Evolutionary conservation across 2,113 vertebrate genomes (phyloP).

Genomic region (Perca fluviatilis): DNA sequence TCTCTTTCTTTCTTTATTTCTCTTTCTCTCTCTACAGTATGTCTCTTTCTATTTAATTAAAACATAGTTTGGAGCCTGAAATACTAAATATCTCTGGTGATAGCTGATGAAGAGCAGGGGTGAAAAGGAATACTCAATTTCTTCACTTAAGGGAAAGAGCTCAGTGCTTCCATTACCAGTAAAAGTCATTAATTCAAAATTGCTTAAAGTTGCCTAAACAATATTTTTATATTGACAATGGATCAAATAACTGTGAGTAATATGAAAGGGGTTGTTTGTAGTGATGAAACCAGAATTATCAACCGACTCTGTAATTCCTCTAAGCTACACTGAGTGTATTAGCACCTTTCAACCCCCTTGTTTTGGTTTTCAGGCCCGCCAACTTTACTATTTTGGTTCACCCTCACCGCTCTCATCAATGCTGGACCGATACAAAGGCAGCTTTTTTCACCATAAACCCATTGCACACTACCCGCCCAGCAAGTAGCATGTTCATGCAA

Average conservation of each 20-base stretch:
- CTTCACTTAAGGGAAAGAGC: neutral
- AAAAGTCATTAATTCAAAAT: neutral
- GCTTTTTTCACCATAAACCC: no score
- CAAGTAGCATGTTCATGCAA: no score
- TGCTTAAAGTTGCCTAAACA: neutral
- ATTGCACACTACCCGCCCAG: no score
- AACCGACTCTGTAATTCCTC: no score
- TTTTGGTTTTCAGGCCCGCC: no score
- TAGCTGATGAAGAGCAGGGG: neutral
- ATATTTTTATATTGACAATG: neutral
- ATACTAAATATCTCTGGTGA: constrained; percentile 8
- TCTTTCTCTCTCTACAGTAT: neutral
- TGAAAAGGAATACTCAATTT: neutral
- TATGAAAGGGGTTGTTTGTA: neutral
- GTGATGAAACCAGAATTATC: no score
- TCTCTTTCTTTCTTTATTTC: neutral
- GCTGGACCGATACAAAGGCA: no score
- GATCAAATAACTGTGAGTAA: neutral
- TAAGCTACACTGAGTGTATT: no score
- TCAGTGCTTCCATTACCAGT: neutral
- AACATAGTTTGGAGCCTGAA: neutral
- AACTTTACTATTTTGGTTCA: no score
- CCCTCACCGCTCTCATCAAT: no score
- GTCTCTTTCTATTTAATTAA: constrained; percentile 35
- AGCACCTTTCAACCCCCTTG: no score